phyloP scores from a whole-genome alignment of 2,888 invertebrate species.

The Atrina japonica region DNA sequence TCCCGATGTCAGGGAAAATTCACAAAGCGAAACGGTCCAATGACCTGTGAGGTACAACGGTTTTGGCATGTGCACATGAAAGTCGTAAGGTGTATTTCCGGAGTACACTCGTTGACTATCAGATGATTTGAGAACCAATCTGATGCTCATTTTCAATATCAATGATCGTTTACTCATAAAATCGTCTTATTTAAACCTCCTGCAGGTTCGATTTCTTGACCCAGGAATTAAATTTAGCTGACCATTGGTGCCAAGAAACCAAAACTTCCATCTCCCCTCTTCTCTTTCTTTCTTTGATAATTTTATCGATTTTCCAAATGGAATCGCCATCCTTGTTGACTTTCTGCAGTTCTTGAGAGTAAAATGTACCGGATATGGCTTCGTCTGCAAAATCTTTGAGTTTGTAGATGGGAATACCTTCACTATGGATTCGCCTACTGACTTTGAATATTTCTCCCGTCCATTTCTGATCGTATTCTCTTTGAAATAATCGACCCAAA shows the following conservation, averaged over 20 bases:
- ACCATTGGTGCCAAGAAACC: slow-evolving; percentile 38
- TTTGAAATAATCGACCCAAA: slow-evolving; percentile 28
- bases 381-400: slow-evolving; percentile 29
- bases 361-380: slow-evolving; percentile 26
- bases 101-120: slow-evolving; percentile 7
- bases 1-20: slow-evolving; percentile 25
- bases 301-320: slow-evolving; percentile 26
- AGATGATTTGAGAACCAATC: slow-evolving; percentile 26
- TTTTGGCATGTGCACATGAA: slow-evolving; percentile 6
- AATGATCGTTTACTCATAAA: slow-evolving; percentile 4
- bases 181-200: slow-evolving; percentile 24
- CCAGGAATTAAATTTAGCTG: slow-evolving; percentile 32
- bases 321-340: slow-evolving; percentile 18
- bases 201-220: slow-evolving; percentile 16
- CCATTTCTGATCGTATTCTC: too few species aligned
- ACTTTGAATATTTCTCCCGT: slow-evolving; percentile 35
- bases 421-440: slow-evolving; percentile 20
- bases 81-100: slow-evolving; percentile 12
- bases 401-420: slow-evolving; percentile 33
- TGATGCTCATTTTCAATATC: slow-evolving; percentile 25
- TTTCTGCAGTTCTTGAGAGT: slow-evolving; percentile 30
- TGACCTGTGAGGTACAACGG: slow-evolving; percentile 10
- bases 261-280: slow-evolving; percentile 32
- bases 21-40: slow-evolving; percentile 21
- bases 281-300: slow-evolving; percentile 20